A percentile compares a stretch with the other conserved stretches of the same genome.
Evolutionary conservation across 1,140 invertebrate species (phyloP).

Genomic region (Pararge aegeria): DNA sequence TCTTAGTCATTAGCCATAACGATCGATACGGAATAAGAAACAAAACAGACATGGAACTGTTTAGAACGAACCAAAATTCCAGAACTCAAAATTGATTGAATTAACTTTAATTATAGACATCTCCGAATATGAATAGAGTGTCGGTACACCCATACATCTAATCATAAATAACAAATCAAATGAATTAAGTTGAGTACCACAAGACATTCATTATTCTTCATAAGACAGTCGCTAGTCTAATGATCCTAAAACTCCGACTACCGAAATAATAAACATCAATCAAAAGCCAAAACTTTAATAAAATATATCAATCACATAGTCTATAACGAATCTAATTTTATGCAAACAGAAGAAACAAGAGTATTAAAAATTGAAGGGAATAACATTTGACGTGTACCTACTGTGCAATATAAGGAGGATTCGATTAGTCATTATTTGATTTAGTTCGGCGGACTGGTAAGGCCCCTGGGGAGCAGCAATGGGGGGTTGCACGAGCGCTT

Average conservation of each 20-base stretch:
- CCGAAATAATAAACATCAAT: conserved; percentile 79
- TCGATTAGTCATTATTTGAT: conserved; percentile 80
- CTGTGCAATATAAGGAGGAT: conserved; percentile 77
- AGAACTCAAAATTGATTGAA: conserved; percentile 53
- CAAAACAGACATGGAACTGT: conserved; percentile 22
- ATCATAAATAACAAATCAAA: conserved; percentile 41
- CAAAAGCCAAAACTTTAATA: conserved; percentile 70
- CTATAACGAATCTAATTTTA: conserved; percentile 74
- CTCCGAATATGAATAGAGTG: conserved; percentile 57
- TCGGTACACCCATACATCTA: conserved; percentile 38
- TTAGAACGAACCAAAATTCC: conserved; percentile 35
- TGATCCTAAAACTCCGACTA: conserved; percentile 76
- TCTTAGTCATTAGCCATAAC: conserved; percentile 42
- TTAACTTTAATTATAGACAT: conserved; percentile 57
- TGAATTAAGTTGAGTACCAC: conserved; percentile 41
- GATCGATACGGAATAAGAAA: conserved; percentile 35
- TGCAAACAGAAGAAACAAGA: conserved; percentile 72
- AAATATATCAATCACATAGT: conserved; percentile 75
- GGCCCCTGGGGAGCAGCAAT: conserved; percentile 62
- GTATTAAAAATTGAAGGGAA: conserved; percentile 73
- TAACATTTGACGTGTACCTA: conserved; percentile 77
- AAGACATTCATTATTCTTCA: conserved; percentile 72
- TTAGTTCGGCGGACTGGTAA: conserved; percentile 66
- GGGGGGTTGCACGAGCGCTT: conserved; percentile 62
- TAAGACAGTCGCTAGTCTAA: conserved; percentile 69